Percentiles rank a stretch among this genome's conserved stretches.
Conservation (phyloP, 2,888 invertebrate species). For the Brachypalpus laphriformis region DNA sequence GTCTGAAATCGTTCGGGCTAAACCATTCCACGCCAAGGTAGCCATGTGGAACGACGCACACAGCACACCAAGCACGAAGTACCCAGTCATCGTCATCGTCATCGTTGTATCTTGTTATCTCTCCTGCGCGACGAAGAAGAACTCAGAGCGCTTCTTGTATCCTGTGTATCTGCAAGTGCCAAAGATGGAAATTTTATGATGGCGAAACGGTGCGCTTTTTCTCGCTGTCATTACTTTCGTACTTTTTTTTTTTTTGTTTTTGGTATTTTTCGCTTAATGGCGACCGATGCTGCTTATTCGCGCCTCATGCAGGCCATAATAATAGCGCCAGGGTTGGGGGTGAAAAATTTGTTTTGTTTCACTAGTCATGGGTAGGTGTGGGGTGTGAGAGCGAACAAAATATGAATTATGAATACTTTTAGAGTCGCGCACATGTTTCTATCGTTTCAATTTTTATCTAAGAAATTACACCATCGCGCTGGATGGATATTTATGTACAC, state of each 20-base stretch:
- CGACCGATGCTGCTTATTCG: slow-evolving; percentile 44
- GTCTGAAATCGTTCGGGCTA: slow-evolving; percentile 44
- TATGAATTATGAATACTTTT: slow-evolving; percentile 72
- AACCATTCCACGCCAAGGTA: slow-evolving; percentile 65
- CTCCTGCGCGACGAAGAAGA: slow-evolving; percentile 18
- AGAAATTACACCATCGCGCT: slow-evolving; percentile 38
- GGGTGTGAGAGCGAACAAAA: slow-evolving; percentile 14
- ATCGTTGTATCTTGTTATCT: slow-evolving; percentile 44
- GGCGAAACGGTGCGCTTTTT: slow-evolving; percentile 63
- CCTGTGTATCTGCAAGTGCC: slow-evolving; percentile 62
- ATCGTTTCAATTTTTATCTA: slow-evolving; percentile 39
- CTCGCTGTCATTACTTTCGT: slow-evolving; percentile 68
- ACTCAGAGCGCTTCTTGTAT: slow-evolving; percentile 28
- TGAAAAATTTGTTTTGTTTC: slow-evolving; percentile 68
- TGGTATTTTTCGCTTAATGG: slow-evolving; percentile 49
- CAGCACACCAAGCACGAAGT: slow-evolving; percentile 6
- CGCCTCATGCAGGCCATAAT: slow-evolving; percentile 53
- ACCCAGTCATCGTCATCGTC: slow-evolving; percentile 31
- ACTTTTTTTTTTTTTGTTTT: slow-evolving; percentile 23
- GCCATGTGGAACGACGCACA: slow-evolving; percentile 63
- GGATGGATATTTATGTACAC: slow-evolving; percentile 64
- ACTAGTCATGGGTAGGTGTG: slow-evolving; percentile 34
- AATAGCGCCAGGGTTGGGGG: slow-evolving; percentile 24
- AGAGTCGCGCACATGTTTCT: slow-evolving; percentile 60
- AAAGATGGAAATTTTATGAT: slow-evolving; percentile 70